Conservation (phyloP, 2,113 vertebrate genomes). For the Microtus richardsoni region DNA sequence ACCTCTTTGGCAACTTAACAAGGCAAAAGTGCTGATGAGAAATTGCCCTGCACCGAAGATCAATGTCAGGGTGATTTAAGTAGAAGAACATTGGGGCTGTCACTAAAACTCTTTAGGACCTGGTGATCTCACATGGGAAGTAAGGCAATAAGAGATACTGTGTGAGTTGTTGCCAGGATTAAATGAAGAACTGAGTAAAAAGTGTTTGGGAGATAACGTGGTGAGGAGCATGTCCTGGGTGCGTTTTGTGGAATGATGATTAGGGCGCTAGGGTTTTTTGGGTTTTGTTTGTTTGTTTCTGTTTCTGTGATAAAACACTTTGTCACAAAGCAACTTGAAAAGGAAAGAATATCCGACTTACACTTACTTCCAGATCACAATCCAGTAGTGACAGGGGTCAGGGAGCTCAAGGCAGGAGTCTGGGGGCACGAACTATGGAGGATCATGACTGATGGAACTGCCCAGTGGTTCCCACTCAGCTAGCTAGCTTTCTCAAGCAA, state of each 20-base stretch:
- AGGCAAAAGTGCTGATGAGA: background rate
- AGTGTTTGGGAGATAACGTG: background rate
- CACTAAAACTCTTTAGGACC: background rate
- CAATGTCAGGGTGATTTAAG: background rate
- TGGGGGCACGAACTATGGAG: background rate
- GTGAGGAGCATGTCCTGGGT: background rate
- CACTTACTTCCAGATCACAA: no score
- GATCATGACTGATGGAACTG: no score
- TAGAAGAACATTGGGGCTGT: background rate
- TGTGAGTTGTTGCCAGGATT: background rate
- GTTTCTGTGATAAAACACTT: background rate
- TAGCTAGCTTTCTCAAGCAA: background rate
- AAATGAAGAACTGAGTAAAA: background rate
- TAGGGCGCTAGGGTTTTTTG: background rate
- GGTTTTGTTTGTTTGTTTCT: no score
- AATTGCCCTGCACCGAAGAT: background rate
- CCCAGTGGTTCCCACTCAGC: background rate
- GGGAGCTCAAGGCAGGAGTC: background rate
- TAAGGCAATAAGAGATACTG: background rate
- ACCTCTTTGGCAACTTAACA: constrained; percentile 7
- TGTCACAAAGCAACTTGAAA: background rate
- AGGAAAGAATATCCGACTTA: background rate
- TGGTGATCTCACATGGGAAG: background rate
- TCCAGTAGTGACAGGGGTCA: background rate
- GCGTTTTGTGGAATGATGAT: background rate